These are phyloP conservation scores for Spisula subtruncata DNA, from an alignment of 2,888 invertebrate species.

Conservation along the genomic window DNA sequence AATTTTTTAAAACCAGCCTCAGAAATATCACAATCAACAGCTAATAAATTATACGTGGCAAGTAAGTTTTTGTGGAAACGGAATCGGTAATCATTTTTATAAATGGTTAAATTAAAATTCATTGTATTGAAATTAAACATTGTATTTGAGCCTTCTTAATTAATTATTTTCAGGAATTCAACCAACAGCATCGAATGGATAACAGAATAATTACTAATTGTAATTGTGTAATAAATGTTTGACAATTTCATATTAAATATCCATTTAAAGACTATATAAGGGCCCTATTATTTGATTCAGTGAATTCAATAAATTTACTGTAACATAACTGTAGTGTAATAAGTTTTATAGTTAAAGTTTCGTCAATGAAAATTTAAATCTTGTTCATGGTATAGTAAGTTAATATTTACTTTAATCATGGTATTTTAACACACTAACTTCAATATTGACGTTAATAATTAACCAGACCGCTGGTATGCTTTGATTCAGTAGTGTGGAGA, in stretches of 20 bases:
- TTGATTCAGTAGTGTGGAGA: too few species aligned
- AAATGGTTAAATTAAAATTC: too few species aligned
- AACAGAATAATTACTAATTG: not conserved
- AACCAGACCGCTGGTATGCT: not conserved
- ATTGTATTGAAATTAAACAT: not conserved
- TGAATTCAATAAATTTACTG: not conserved
- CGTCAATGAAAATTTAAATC: not conserved
- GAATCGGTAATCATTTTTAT: too few species aligned
- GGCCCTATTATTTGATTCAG: not conserved
- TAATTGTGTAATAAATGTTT: not conserved
- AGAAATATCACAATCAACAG: too few species aligned
- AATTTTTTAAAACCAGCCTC: too few species aligned
- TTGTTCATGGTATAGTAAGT: not conserved
- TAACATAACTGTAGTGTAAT: not conserved
- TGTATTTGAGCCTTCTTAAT: not conserved
- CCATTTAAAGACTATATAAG: not conserved
- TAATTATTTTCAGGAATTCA: not conserved
- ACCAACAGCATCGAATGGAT: not conserved
- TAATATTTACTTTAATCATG: conserved; percentile 1
- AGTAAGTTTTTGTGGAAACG: too few species aligned
- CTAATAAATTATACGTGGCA: too few species aligned
- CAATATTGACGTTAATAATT: not conserved
- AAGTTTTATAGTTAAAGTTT: not conserved
- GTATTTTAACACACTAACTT: not conserved
- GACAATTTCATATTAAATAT: not conserved